A percentile compares a stretch with the other conserved stretches of the same genome.
Evolutionary conservation across 2,113 vertebrate species (phyloP).

Genomic region (Gyps fulvus): DNA sequence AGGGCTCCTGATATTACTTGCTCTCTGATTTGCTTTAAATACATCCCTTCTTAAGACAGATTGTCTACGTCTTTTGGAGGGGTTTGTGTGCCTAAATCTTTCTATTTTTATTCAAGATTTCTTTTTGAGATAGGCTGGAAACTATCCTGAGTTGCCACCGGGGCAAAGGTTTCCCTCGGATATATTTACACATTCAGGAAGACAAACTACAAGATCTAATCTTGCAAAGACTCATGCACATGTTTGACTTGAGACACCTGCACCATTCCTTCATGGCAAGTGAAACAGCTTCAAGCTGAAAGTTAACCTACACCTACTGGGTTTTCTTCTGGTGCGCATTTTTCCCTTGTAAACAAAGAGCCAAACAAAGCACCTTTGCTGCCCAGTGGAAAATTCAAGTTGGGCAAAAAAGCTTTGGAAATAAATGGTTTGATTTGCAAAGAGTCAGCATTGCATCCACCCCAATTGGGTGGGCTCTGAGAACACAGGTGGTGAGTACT

Average conservation of each 20-base stretch:
- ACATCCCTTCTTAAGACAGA: not conserved
- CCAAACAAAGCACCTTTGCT: not conserved
- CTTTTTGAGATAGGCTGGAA: not conserved
- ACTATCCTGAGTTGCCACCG: not conserved
- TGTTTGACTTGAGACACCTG: not conserved
- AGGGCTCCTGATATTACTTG: not conserved
- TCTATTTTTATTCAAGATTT: not conserved
- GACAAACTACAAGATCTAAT: not conserved
- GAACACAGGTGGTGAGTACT: too few species aligned
- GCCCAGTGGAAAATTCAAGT: not conserved
- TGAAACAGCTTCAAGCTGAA: not conserved
- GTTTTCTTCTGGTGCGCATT: not conserved
- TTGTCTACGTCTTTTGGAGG: not conserved
- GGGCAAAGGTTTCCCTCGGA: not conserved
- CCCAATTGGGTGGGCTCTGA: not conserved
- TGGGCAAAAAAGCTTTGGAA: not conserved
- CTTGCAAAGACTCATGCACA: not conserved
- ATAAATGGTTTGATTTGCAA: not conserved
- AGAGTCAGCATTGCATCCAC: not conserved
- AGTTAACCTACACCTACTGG: not conserved
- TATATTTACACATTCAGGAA: not conserved
- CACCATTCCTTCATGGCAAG: not conserved
- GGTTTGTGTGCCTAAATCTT: not conserved
- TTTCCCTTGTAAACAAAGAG: not conserved
- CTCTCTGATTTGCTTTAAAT: not conserved